Evolutionary conservation across 2,113 vertebrate genomes (phyloP), one percentile per base, ranked within the genome.

Genomic region (Macrotis lagotis): DNA sequence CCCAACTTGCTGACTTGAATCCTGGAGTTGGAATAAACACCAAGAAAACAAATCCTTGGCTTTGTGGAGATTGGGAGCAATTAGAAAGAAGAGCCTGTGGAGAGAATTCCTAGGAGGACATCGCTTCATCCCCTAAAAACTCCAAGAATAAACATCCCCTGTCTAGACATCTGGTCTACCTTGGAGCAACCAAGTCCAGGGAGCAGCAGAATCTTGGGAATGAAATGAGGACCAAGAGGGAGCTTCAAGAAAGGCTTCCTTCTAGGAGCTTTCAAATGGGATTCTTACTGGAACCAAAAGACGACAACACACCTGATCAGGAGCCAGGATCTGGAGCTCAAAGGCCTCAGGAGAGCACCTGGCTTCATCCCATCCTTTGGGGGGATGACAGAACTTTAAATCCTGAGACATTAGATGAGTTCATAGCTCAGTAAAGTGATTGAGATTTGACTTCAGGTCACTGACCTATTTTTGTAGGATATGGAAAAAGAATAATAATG

Each of bases 211-310:
- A 89, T 51, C 19, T 0, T 25, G n/a, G 28, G 44, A 83, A 44
- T 0, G 2, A 8, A 10, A 90, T 10, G 48, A 90, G 89, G 51
- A 50, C 89, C 2, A 44, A 93, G 44, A 16, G 0, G 31, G 16
- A 14, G 89, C 28, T 49, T 48, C 26, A 25, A 55, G 88, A 0
- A 26, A 6, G 12, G 53, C 50, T 91, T 31, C 12, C 47, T 95
- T 93, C 92, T 66, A 89, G n/a, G 92, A 88, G 49, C 89, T 96
- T 92, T 52, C 94, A 7, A 47, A 6, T 22, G 74, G 93, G 52
- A 90, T 92, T 47, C 94, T 28, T 44, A 26, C 6, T 0, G n/a
- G 8, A 12, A 44, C 37, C 5, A 22, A 2, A 8, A 8, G 1
- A 44, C 55, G 12, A 11, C 31, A 31, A 37, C 28, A 12, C 31